Evolutionary conservation across 92 coral and sea anemone genomes (phyloP).

Genomic region (Isaurus tuberculatus): DNA sequence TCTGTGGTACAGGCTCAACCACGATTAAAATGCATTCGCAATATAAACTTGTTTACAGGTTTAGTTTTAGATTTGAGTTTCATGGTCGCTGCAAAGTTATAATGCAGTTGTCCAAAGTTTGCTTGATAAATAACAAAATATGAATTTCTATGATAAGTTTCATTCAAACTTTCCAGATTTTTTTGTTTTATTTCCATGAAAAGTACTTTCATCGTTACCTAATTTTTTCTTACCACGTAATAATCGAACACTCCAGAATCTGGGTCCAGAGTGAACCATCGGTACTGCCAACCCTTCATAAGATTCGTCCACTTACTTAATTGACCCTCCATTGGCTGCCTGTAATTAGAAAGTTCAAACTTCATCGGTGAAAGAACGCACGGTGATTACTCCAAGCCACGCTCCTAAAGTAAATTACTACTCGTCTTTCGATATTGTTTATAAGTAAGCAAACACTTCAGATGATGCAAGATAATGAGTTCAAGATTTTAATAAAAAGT

Average conservation of each 20-base stretch:
- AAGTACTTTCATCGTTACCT: background rate
- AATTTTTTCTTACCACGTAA: constrained; percentile 79
- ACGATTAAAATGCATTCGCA: too few species aligned
- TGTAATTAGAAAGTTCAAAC: background rate
- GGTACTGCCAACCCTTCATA: constrained; percentile 98
- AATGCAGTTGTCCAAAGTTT: too few species aligned
- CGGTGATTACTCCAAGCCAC: background rate
- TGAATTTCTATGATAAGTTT: too few species aligned
- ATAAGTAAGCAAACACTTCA: background rate
- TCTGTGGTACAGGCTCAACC: too few species aligned
- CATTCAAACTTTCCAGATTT: too few species aligned
- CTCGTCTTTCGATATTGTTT: background rate
- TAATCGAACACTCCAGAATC: constrained; percentile 91
- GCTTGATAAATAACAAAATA: too few species aligned
- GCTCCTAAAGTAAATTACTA: background rate
- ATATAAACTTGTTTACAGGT: too few species aligned
- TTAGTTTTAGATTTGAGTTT: too few species aligned
- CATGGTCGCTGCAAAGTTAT: too few species aligned
- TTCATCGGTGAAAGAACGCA: background rate
- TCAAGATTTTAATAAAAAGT: background rate
- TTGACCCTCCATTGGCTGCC: constrained; percentile 97
- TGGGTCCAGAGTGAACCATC: constrained; percentile 96
- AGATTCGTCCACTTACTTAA: constrained; percentile 98
- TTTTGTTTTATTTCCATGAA: too few species aligned
- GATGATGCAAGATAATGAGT: background rate